Conservation (phyloP, 2,113 vertebrate species). For the Pristiophorus japonicus region DNA sequence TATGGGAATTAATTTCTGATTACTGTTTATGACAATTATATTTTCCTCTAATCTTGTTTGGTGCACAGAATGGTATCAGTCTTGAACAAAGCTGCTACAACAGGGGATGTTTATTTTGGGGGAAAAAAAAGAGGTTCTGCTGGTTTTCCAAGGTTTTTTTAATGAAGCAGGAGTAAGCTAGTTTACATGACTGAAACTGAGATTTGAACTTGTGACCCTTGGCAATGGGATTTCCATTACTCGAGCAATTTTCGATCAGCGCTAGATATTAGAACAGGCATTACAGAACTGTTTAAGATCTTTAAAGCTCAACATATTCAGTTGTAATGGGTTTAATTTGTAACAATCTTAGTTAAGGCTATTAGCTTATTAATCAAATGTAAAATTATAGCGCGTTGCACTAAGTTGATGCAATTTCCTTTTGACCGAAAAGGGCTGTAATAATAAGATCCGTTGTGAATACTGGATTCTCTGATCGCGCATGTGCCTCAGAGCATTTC, state of each 20-base stretch:
- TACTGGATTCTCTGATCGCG: background rate
- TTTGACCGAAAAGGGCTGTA: background rate
- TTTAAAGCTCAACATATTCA: background rate
- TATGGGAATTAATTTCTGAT: background rate
- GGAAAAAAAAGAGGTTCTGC: background rate
- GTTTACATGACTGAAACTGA: background rate
- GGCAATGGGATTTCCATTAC: background rate
- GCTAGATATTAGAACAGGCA: background rate
- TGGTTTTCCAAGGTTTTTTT: background rate
- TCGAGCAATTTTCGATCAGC: background rate
- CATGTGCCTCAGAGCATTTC: background rate
- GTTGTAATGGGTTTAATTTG: background rate
- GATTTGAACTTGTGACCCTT: background rate
- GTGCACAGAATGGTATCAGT: too few species aligned
- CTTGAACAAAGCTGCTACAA: background rate
- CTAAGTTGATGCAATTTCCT: background rate
- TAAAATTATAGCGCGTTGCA: background rate
- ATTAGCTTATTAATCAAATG: background rate
- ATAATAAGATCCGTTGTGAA: background rate
- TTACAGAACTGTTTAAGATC: constrained; percentile 1
- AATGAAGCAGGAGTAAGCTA: background rate
- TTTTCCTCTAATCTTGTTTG: too few species aligned
- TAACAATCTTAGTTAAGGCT: background rate
- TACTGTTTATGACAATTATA: background rate
- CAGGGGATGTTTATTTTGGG: background rate